Conservation (phyloP, 2,797 vertebrate genomes). For the Pantherophis vulpinus region DNA sequence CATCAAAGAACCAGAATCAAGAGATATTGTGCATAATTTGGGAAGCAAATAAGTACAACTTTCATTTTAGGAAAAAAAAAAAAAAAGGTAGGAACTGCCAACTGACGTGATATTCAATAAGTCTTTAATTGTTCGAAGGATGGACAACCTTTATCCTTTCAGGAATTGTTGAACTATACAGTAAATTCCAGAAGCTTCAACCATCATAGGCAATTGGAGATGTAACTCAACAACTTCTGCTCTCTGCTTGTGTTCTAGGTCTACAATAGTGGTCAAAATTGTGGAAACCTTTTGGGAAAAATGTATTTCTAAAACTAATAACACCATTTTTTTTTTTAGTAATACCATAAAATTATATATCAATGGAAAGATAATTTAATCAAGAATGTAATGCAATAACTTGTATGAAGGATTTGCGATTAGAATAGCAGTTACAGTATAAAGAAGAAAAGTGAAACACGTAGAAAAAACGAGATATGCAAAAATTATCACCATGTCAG, state of each 20-base stretch:
- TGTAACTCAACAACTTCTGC: neutral
- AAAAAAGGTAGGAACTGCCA: neutral
- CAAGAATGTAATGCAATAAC: too few relatives aligned
- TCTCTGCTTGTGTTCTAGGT: neutral
- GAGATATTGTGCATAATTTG: neutral
- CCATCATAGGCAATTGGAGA: neutral
- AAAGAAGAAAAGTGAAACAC: too few relatives aligned
- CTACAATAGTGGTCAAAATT: too few relatives aligned
- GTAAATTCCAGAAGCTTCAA: neutral
- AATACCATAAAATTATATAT: too few relatives aligned
- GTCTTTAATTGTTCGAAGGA: neutral
- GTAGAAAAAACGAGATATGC: too few relatives aligned
- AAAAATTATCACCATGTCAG: too few relatives aligned
- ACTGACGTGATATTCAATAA: neutral
- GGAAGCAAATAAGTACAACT: neutral
- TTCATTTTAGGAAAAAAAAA: neutral
- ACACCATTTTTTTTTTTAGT: too few relatives aligned
- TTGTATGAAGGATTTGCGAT: too few relatives aligned
- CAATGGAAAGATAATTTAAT: too few relatives aligned
- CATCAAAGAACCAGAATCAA: neutral
- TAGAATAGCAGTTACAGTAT: too few relatives aligned
- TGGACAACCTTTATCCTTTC: neutral
- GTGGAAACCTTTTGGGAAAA: too few relatives aligned
- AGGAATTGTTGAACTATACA: neutral
- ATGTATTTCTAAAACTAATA: too few relatives aligned